Evolutionary conservation across 2,888 invertebrate species (phyloP), one percentile per base, ranked within the genome.

Genomic region (Caenorhabditis wallacei): DNA sequence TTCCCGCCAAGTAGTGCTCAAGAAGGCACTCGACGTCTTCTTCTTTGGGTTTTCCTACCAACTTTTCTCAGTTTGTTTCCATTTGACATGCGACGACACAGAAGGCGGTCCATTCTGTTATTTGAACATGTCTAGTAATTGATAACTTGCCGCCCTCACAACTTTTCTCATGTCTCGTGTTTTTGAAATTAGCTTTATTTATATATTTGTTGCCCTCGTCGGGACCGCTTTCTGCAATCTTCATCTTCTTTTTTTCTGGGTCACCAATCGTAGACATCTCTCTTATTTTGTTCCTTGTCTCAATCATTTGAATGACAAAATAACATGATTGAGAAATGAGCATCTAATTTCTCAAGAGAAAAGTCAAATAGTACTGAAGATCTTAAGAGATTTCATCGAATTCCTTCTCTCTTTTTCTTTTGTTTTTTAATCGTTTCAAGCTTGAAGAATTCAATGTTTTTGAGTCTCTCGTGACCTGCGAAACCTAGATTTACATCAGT

Each of bases 401-500:
- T 56, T 26, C 46, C 63, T n/a, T 24, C 18, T 11, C 4, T 5
- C 10, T 46, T 35, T 24, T 56, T 51, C 30, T 16, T 20, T 63
- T 20, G 48, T 64, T 64, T 64, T 64, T 64, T 51, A 51, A 35
- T 51, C 64, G 35, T 35, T 51, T 51, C 51, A 51, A 40, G 40
- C 40, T 40, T 11, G 16, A 40, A 10, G 40, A 30, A 30, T 30
- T 30, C 30, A 13, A 68, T 74, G 63, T 74, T 54, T 63, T 72
- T 35, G 30, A 70, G 59, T 46, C 56, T 72, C 74, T 66, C 74
- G 74, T 66, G 74, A 64, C 74, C 64, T 74, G 40, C 64, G 37
- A 63, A 64, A 63, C 74, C 35, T 22, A 74, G 74, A 74, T 74
- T 56, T 35, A 66, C 74, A 74, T 74, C 74, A 48, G 46, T 54